Evolutionary conservation across 2,113 vertebrate species (phyloP).

Genomic region (Nerophis ophidion): DNA sequence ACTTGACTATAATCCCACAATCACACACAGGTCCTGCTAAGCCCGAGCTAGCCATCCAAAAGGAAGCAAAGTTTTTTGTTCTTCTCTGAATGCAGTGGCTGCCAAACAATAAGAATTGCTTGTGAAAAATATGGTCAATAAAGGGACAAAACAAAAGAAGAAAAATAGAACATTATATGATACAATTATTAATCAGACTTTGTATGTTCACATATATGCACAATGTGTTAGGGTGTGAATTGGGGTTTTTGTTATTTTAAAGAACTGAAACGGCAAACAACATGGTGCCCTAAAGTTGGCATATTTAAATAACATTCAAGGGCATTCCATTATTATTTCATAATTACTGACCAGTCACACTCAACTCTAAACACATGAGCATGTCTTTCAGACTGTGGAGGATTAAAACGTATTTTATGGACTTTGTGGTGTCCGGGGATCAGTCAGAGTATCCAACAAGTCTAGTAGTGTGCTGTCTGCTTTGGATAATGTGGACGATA

Average conservation of each 20-base stretch:
- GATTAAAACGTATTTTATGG: constrained; percentile 3
- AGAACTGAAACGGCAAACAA: too few relatives aligned
- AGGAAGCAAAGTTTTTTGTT: constrained; percentile 32
- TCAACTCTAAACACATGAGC: neutral
- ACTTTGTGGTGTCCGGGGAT: neutral
- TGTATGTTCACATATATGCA: neutral
- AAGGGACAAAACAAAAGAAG: constrained; percentile 13
- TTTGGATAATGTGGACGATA: neutral
- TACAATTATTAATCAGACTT: neutral
- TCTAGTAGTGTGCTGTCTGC: neutral
- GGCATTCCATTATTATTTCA: neutral
- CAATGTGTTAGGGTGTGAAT: too few relatives aligned
- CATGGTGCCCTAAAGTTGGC: too few relatives aligned
- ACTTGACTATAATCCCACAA: constrained; percentile 70
- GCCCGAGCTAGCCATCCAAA: constrained; percentile 56
- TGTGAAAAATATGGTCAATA: constrained; percentile 24
- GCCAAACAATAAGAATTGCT: constrained; percentile 44
- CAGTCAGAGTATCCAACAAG: neutral
- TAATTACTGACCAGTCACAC: neutral
- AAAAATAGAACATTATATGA: neutral
- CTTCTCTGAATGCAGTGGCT: constrained; percentile 27
- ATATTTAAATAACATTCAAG: too few relatives aligned
- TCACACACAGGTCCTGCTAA: constrained; percentile 58
- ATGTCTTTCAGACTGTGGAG: neutral
- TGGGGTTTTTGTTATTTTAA: too few relatives aligned